Conservation (phyloP, 2,888 invertebrate species). For the Agrotis clavis region DNA sequence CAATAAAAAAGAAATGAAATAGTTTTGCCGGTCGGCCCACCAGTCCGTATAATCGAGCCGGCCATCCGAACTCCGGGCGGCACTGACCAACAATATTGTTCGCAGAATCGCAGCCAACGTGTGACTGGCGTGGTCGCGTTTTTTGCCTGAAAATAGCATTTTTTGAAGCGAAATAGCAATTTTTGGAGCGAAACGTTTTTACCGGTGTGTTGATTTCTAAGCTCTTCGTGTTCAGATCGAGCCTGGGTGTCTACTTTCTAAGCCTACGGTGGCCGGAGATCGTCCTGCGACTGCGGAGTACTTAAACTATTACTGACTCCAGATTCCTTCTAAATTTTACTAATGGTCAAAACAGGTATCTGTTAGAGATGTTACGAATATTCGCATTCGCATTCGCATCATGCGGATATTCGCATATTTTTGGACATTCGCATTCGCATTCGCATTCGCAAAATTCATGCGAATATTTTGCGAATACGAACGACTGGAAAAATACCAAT, state of each 20-base stretch:
- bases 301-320: no score
- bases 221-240: background rate
- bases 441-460: no score
- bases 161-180: constrained; percentile 54
- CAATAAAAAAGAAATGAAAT: constrained; percentile 64
- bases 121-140: constrained; percentile 50
- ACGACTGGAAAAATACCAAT: no score
- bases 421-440: no score
- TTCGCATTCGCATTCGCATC: no score
- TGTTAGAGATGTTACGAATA: no score
- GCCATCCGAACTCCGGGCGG: constrained; percentile 63
- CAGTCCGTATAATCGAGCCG: constrained; percentile 78
- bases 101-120: constrained; percentile 48
- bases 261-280: no score
- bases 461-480: no score
- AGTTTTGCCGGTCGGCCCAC: constrained; percentile 53
- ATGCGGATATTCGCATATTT: no score
- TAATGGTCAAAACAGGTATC: no score
- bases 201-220: constrained; percentile 28
- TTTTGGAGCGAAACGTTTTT: constrained; percentile 44
- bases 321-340: background rate
- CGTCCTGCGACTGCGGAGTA: no score
- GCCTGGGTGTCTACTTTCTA: background rate
- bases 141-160: constrained; percentile 50
- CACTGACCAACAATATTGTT: constrained; percentile 65